phyloP scores from a whole-genome alignment of 2,797 vertebrate species.

The Dendrocincla fuliginosa region DNA sequence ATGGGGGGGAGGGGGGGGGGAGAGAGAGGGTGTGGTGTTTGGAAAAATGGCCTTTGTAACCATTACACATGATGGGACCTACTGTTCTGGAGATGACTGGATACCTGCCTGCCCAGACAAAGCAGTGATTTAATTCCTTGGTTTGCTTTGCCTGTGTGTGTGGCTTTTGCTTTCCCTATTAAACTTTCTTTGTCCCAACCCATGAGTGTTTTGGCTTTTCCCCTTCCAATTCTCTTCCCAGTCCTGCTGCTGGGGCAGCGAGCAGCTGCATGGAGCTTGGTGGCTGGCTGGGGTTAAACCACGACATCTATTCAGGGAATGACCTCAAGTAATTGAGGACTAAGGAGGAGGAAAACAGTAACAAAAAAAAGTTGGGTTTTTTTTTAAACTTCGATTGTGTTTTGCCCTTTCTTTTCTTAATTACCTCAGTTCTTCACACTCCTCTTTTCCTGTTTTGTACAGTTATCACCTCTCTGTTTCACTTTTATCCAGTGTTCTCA shows the following conservation, averaged over 20 bases:
- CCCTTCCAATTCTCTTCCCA: not conserved
- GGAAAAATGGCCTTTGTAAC: not conserved
- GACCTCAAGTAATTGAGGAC: not conserved
- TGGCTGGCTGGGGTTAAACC: not conserved
- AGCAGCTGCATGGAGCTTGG: not conserved
- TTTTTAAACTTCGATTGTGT: not conserved
- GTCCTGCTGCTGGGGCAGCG: not conserved
- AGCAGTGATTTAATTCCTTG: not conserved
- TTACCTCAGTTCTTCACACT: not conserved
- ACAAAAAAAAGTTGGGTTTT: not conserved
- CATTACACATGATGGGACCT: not conserved
- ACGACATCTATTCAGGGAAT: not conserved
- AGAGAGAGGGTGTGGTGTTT: too few relatives aligned
- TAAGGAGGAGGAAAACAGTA: not conserved
- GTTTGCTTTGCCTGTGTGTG: not conserved
- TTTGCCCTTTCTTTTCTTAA: not conserved
- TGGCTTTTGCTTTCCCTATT: not conserved
- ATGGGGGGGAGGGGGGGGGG: too few relatives aligned
- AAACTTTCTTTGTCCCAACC: not conserved
- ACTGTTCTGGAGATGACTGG: not conserved
- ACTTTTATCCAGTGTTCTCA: not conserved
- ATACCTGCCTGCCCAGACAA: not conserved
- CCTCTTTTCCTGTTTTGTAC: not conserved
- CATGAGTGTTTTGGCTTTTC: not conserved
- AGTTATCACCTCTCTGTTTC: constrained; percentile 25